These are phyloP conservation scores for Saimiri boliviensis DNA, from an alignment of 2,113 vertebrate genomes.

Conservation along the genomic window DNA sequence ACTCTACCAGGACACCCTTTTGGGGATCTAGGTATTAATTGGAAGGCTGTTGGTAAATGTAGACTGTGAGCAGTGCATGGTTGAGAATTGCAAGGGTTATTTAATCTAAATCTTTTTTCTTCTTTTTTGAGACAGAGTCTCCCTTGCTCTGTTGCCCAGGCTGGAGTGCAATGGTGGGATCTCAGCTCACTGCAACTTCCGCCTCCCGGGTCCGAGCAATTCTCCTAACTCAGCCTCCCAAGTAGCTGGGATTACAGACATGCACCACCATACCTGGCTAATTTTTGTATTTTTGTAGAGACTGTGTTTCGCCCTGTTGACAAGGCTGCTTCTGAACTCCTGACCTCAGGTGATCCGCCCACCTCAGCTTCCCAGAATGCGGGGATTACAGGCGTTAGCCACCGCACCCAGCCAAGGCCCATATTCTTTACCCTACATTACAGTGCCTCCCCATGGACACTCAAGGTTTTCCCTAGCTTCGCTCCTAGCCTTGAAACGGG, in stretches of 20 bases:
- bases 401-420: background rate
- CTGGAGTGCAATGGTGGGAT: background rate
- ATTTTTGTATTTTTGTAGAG: background rate
- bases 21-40: background rate
- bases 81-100: background rate
- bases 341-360: background rate
- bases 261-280: background rate
- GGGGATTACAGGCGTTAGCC: background rate
- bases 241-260: background rate
- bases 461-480: background rate
- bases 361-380: background rate
- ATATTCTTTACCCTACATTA: background rate
- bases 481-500: background rate
- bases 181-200: background rate
- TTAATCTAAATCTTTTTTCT: background rate
- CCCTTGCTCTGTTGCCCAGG: background rate
- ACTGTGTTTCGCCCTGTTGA: background rate
- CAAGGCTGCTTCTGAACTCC: background rate
- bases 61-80: background rate
- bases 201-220: background rate
- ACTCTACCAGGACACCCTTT: background rate
- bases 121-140: background rate
- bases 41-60: background rate
- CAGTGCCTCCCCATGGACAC: conserved; percentile 28
- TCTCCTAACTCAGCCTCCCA: background rate